These are phyloP conservation scores for Chesias legatella DNA, from an alignment of 2,888 invertebrate species.

Conservation along the genomic window DNA sequence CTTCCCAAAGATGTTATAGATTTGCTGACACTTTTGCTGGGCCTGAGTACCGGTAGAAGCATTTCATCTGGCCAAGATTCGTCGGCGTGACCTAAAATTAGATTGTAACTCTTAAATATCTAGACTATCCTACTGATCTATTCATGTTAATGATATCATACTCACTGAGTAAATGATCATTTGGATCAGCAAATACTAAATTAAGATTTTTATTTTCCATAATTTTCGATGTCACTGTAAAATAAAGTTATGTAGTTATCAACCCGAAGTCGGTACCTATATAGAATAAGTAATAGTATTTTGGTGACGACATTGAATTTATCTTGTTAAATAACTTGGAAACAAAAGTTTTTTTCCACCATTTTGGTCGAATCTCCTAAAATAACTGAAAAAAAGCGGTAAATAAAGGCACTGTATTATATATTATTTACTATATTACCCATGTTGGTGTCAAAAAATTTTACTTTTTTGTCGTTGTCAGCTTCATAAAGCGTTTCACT, in stretches of 20 bases:
- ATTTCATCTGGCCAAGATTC: constrained; percentile 60
- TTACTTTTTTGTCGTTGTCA: constrained; percentile 55
- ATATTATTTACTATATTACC: constrained; percentile 60
- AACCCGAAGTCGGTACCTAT: neutral
- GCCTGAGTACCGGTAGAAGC: constrained; percentile 35
- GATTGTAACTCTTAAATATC: too few species aligned
- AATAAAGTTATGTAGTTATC: neutral
- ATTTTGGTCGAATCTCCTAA: too few species aligned
- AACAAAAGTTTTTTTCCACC: too few species aligned
- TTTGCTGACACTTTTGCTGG: constrained; percentile 51
- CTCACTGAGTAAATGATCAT: constrained; percentile 55
- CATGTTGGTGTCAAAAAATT: constrained; percentile 49
- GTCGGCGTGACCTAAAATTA: constrained; percentile 59
- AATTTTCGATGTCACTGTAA: constrained; percentile 7
- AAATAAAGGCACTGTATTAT: too few species aligned
- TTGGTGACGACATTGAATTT: too few species aligned
- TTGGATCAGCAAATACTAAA: constrained; percentile 43
- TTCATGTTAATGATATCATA: too few species aligned
- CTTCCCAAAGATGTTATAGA: constrained; percentile 60
- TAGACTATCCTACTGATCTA: too few species aligned
- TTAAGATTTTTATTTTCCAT: constrained; percentile 14
- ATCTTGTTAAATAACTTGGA: too few species aligned
- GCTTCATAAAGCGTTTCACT: constrained; percentile 23
- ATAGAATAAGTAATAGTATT: too few species aligned
- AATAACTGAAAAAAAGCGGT: constrained; percentile 18